A percentile compares a stretch with the other conserved stretches of the same genome.
These are phyloP conservation scores for Syrmaticus mikado DNA, from an alignment of 2,113 vertebrate species.

Conservation along the genomic window DNA sequence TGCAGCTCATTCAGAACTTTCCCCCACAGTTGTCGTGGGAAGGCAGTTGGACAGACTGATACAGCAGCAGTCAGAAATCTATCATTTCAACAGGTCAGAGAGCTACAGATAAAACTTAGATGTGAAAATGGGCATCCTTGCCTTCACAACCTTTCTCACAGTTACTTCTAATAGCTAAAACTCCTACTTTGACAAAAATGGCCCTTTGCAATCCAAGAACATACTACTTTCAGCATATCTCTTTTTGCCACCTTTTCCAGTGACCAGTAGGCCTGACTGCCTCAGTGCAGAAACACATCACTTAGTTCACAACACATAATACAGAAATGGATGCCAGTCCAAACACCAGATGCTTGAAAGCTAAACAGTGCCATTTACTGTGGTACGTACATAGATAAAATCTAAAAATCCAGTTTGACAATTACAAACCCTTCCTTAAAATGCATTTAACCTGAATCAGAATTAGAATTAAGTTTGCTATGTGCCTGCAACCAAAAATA, in stretches of 20 bases:
- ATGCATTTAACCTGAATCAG: neutral
- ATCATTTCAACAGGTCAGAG: neutral
- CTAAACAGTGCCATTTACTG: neutral
- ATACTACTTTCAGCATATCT: neutral
- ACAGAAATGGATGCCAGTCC: neutral
- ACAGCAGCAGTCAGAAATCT: neutral
- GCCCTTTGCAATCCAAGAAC: neutral
- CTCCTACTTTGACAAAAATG: neutral
- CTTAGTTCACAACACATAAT: neutral
- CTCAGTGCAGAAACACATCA: neutral
- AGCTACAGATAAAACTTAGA: neutral
- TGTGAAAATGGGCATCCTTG: neutral
- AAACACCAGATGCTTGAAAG: neutral
- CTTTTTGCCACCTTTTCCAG: neutral
- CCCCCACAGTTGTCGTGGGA: rapidly evolving
- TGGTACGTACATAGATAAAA: neutral
- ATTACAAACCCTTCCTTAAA: neutral
- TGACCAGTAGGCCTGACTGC: neutral
- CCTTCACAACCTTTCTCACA: neutral
- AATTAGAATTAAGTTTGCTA: neutral
- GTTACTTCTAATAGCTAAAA: neutral
- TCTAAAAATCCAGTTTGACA: neutral
- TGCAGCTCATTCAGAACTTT: neutral
- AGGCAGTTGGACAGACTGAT: neutral
- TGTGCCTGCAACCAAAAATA: neutral